Evolutionary conservation across 2,888 invertebrate species (phyloP).

Genomic region (Beris morrisii): DNA sequence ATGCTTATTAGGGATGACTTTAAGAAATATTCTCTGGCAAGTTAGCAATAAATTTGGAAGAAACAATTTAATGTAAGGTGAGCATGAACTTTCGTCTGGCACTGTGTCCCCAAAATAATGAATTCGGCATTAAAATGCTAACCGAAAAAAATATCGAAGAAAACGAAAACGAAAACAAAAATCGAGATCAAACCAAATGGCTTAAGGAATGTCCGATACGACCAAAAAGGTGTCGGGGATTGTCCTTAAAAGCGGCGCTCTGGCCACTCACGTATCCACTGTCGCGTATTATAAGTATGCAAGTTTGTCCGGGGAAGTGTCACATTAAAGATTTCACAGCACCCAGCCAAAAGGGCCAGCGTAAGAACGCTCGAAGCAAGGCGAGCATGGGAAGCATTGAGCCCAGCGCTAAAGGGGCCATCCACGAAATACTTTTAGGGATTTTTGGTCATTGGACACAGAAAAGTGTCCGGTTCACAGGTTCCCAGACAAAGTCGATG

Average conservation of each 20-base stretch:
- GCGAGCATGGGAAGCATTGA: slow-evolving; percentile 11
- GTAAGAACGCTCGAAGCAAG: slow-evolving; percentile 1
- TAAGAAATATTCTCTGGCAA: too few species aligned
- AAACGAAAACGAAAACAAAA: too few species aligned
- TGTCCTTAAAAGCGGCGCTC: slow-evolving; percentile 56
- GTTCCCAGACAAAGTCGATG: slow-evolving; percentile 36
- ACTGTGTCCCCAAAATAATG: too few species aligned
- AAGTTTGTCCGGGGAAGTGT: slow-evolving; percentile 29
- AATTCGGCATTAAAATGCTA: too few species aligned
- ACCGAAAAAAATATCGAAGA: too few species aligned
- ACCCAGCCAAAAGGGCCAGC: slow-evolving; percentile 11
- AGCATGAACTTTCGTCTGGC: too few species aligned
- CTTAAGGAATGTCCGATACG: slow-evolving; percentile 36
- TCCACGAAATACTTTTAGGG: slow-evolving; percentile 19
- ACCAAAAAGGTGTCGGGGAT: slow-evolving; percentile 54
- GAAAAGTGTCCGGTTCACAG: slow-evolving; percentile 29
- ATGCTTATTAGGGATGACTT: too few species aligned
- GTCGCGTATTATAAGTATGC: slow-evolving; percentile 3
- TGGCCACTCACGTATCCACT: slow-evolving; percentile 39
- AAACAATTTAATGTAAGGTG: too few species aligned
- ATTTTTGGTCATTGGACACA: slow-evolving; percentile 31
- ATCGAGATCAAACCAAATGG: too few species aligned
- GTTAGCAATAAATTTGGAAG: too few species aligned
- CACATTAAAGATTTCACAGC: slow-evolving; percentile 17
- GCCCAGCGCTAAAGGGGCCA: background rate